These are phyloP conservation scores for Pantherophis alleghaniensis DNA, from an alignment of 2,797 vertebrate genomes.

Conservation along the genomic window DNA sequence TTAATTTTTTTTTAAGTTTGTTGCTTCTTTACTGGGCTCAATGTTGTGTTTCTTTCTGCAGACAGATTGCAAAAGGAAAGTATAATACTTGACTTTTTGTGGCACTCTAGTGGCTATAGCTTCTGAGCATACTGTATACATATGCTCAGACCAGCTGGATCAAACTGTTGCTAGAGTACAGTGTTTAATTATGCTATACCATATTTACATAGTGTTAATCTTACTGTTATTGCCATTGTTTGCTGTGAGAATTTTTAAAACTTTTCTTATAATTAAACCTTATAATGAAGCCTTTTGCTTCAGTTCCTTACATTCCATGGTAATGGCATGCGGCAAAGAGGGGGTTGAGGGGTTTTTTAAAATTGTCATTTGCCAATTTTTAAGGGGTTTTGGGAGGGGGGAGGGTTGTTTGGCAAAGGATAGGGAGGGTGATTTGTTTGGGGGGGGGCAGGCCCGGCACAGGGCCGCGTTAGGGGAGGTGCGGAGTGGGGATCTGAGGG, in stretches of 20 bases:
- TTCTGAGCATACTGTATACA: neutral
- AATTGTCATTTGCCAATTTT: too few relatives aligned
- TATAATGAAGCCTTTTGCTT: neutral
- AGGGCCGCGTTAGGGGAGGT: too few relatives aligned
- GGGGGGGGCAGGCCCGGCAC: too few relatives aligned
- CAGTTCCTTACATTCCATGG: neutral
- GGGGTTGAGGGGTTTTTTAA: too few relatives aligned
- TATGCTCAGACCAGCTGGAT: neutral
- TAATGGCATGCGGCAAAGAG: neutral
- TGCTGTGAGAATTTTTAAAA: neutral
- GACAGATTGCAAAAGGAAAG: neutral
- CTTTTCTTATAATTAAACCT: neutral
- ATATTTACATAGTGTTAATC: neutral
- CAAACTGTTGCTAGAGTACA: neutral
- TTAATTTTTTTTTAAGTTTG: neutral
- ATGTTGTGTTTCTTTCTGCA: neutral
- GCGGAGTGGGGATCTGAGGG: too few relatives aligned
- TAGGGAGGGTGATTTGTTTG: too few relatives aligned
- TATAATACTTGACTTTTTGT: neutral
- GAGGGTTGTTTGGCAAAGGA: too few relatives aligned
- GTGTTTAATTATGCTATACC: neutral
- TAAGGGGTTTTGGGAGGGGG: too few relatives aligned
- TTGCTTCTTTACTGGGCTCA: neutral
- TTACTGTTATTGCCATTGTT: neutral
- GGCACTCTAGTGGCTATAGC: neutral